These are phyloP conservation scores for Machimus rusticus DNA, from an alignment of 2,888 invertebrate species.

Conservation along the genomic window DNA sequence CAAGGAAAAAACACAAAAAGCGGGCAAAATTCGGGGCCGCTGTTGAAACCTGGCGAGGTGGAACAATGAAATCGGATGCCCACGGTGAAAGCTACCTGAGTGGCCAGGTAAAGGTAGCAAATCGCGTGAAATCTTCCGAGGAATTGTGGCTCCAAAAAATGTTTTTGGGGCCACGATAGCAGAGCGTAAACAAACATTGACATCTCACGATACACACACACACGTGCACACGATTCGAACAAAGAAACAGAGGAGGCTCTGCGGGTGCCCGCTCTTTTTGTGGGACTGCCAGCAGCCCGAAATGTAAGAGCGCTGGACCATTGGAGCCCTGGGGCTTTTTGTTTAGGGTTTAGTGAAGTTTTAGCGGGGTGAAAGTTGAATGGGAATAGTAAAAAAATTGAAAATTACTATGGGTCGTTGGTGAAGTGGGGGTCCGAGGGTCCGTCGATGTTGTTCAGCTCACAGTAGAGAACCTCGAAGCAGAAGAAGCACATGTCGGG, in stretches of 20 bases:
- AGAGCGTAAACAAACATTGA: neutral
- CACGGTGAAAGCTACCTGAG: neutral
- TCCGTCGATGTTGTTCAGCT: slow-evolving; percentile 90
- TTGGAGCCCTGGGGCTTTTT: neutral
- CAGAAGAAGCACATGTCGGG: slow-evolving; percentile 99
- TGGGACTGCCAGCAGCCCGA: neutral
- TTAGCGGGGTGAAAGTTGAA: neutral
- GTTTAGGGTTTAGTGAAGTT: neutral
- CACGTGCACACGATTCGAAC: neutral
- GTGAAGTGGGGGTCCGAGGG: slow-evolving; percentile 92
- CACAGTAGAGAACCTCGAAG: slow-evolving; percentile 96
- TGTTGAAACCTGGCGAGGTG: neutral
- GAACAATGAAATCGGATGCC: neutral
- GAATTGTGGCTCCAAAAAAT: neutral
- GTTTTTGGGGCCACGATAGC: neutral
- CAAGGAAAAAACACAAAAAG: neutral
- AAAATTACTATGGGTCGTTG: slow-evolving; percentile 92
- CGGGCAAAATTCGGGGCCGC: neutral
- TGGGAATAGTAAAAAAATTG: neutral
- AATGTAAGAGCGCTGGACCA: neutral
- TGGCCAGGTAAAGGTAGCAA: neutral
- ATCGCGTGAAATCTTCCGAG: neutral
- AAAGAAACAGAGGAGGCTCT: neutral
- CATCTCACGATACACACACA: neutral
- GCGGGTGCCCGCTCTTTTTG: neutral